Conservation (phyloP, 2,113 vertebrate genomes). For the Coptodon bakossiorum region DNA sequence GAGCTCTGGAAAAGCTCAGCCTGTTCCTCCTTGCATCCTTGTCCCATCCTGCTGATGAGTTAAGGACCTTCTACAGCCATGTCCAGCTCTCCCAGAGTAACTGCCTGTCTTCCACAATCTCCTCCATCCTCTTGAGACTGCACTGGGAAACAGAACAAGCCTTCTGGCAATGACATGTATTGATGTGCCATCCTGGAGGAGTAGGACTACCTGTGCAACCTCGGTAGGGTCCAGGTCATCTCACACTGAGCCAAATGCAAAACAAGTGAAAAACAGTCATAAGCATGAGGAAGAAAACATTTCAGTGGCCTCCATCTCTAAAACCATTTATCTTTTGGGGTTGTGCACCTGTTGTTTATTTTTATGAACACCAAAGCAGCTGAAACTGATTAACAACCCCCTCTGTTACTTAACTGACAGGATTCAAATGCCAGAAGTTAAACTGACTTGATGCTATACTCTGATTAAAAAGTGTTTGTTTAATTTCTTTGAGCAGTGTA, state of each 20-base stretch:
- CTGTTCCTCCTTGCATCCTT: background rate
- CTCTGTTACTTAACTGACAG: background rate
- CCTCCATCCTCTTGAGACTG: too few species aligned
- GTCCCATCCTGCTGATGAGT: background rate
- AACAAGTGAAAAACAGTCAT: background rate
- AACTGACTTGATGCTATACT: background rate
- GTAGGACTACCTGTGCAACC: background rate
- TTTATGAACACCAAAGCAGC: background rate
- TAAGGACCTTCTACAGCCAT: background rate
- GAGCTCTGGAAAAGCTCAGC: background rate
- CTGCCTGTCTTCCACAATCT: background rate
- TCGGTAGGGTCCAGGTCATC: background rate
- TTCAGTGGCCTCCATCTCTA: background rate
- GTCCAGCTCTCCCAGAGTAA: background rate
- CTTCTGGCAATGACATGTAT: background rate
- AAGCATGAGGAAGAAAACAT: background rate
- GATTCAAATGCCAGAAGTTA: background rate
- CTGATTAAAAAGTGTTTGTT: background rate
- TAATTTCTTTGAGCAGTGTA: background rate
- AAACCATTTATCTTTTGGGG: background rate
- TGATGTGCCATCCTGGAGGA: background rate
- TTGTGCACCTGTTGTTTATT: background rate
- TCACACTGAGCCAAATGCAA: background rate
- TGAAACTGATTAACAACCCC: background rate
- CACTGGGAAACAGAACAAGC: too few species aligned